Conservation (phyloP, 64 coral and sea anemone genomes). For the Hydrozoanthus tunicans region DNA sequence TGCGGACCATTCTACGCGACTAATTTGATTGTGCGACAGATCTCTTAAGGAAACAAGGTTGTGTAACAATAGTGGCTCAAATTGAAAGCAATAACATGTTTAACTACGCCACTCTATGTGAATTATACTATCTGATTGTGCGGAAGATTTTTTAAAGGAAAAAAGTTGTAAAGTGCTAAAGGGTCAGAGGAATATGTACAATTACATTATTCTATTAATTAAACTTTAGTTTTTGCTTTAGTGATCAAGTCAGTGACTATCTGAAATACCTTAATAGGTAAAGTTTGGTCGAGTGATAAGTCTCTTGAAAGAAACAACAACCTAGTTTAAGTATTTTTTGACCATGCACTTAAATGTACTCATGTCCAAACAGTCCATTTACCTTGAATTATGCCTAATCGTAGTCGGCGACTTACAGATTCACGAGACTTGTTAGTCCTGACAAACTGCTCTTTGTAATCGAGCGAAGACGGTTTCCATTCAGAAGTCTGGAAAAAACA, state of each 20-base stretch:
- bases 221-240: too few relatives aligned
- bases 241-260: too few relatives aligned
- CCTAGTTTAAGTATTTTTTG: too few relatives aligned
- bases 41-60: neutral
- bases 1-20: constrained; percentile 8
- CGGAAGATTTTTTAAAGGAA: too few relatives aligned
- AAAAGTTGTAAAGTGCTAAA: too few relatives aligned
- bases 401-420: neutral
- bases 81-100: neutral
- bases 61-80: neutral
- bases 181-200: too few relatives aligned
- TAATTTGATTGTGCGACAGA: constrained; percentile 29
- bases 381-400: too few relatives aligned
- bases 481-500: neutral
- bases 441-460: constrained; percentile 31
- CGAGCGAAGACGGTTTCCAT: constrained; percentile 20
- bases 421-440: neutral
- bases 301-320: too few relatives aligned
- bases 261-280: too few relatives aligned
- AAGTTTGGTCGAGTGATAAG: too few relatives aligned
- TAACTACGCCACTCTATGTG: neutral
- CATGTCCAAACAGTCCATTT: too few relatives aligned
- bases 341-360: neutral
- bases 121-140: neutral
- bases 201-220: too few relatives aligned